Percentiles rank a stretch among this genome's conserved stretches.
These are phyloP conservation scores for Barnardius zonarius DNA, from an alignment of 2,113 vertebrate genomes.

Conservation along the genomic window DNA sequence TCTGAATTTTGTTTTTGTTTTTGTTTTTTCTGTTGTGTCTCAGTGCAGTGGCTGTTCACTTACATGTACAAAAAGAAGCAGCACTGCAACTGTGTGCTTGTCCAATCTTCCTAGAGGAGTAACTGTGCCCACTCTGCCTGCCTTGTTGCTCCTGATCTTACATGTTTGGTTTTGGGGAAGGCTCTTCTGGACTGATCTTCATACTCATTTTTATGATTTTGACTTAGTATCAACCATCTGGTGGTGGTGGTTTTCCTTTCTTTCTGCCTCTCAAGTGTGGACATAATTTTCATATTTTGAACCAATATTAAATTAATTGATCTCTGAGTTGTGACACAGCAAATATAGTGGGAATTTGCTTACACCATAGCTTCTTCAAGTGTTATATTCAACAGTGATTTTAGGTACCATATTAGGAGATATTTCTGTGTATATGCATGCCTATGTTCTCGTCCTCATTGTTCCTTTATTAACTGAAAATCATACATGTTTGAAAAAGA, in stretches of 20 bases:
- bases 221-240: neutral
- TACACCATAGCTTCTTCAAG: neutral
- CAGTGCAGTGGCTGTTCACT: neutral
- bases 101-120: neutral
- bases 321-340: neutral
- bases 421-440: neutral
- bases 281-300: neutral
- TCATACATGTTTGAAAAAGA: neutral
- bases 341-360: neutral
- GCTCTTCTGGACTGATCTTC: neutral
- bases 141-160: neutral
- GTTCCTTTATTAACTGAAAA: neutral
- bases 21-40: neutral
- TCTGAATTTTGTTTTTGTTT: neutral
- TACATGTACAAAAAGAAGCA: neutral
- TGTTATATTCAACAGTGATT: neutral
- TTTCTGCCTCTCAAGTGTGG: too few species aligned
- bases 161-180: neutral
- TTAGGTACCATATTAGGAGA: neutral
- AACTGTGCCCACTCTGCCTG: neutral
- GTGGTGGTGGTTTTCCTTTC: neutral
- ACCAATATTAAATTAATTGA: neutral
- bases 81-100: neutral
- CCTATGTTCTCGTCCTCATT: neutral
- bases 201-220: neutral